Evolutionary conservation across 2,888 invertebrate genomes (phyloP).

Genomic region (Chromoteleia sp.): DNA sequence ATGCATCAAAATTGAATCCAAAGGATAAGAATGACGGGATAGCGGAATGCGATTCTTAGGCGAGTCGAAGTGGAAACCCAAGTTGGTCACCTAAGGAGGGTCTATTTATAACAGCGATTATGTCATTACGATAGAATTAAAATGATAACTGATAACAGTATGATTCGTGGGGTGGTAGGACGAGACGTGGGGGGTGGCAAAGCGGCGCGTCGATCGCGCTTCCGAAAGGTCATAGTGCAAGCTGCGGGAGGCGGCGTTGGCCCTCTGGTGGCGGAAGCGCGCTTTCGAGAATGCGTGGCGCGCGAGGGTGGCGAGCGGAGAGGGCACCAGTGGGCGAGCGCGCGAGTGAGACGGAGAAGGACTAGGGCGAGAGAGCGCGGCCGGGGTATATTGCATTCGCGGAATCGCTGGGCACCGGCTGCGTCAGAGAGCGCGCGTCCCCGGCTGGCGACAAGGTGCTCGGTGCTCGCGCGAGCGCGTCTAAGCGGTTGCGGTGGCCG

Average conservation of each 20-base stretch:
- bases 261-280: constrained; percentile 40
- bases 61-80: no score
- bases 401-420: constrained; percentile 45
- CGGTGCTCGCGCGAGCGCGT: constrained; percentile 33
- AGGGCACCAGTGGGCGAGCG: constrained; percentile 21
- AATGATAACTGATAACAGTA: constrained; percentile 14
- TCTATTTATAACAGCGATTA: not conserved
- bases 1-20: not conserved
- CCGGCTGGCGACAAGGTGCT: constrained; percentile 48
- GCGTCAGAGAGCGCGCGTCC: constrained; percentile 47
- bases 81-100: no score
- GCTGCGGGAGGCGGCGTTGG: constrained; percentile 53
- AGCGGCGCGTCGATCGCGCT: constrained; percentile 45
- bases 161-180: constrained; percentile 11
- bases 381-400: constrained; percentile 32
- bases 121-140: not conserved
- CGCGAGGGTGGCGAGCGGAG: constrained; percentile 7
- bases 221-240: constrained; percentile 56
- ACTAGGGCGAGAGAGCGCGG: constrained; percentile 30
- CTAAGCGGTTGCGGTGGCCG: constrained; percentile 43
- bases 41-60: not conserved
- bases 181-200: not conserved
- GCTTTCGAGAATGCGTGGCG: constrained; percentile 44
- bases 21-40: not conserved
- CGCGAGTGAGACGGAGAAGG: constrained; percentile 36